These are phyloP conservation scores for Biston betularia DNA, from an alignment of 2,888 invertebrate genomes.

Conservation along the genomic window DNA sequence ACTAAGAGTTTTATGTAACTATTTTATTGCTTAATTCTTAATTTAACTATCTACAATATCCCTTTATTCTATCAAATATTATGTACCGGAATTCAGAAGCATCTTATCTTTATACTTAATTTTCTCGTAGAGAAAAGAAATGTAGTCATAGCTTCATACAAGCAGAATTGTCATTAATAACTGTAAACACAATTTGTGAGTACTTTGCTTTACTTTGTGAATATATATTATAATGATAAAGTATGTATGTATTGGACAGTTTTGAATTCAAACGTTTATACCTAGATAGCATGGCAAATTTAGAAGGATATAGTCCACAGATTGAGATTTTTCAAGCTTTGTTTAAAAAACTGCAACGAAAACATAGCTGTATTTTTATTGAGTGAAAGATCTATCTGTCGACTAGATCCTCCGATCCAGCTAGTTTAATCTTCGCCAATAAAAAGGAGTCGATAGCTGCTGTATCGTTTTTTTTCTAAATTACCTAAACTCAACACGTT, in stretches of 20 bases:
- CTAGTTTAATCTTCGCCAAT: background rate
- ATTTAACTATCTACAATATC: conserved; percentile 38
- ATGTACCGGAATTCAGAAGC: conserved; percentile 13
- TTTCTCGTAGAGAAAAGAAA: conserved; percentile 17
- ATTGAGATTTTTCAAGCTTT: no score
- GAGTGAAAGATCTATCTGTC: no score
- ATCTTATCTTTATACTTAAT: background rate
- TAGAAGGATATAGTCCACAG: no score
- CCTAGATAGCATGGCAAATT: no score
- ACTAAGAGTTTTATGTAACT: conserved; percentile 36
- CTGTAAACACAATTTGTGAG: background rate
- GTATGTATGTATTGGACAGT: conserved; percentile 21
- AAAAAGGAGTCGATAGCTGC: background rate
- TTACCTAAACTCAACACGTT: background rate
- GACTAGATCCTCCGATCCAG: no score
- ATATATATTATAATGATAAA: conserved; percentile 11
- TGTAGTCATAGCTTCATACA: conserved; percentile 21
- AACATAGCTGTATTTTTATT: no score
- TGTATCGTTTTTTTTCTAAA: background rate
- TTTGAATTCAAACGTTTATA: background rate
- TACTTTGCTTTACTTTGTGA: conserved; percentile 30
- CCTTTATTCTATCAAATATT: conserved; percentile 40
- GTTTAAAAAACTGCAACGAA: no score
- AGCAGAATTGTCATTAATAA: conserved; percentile 6
- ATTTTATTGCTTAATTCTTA: conserved; percentile 40